Conservation (phyloP, 2,888 invertebrate genomes). For the Lottia scabra region DNA sequence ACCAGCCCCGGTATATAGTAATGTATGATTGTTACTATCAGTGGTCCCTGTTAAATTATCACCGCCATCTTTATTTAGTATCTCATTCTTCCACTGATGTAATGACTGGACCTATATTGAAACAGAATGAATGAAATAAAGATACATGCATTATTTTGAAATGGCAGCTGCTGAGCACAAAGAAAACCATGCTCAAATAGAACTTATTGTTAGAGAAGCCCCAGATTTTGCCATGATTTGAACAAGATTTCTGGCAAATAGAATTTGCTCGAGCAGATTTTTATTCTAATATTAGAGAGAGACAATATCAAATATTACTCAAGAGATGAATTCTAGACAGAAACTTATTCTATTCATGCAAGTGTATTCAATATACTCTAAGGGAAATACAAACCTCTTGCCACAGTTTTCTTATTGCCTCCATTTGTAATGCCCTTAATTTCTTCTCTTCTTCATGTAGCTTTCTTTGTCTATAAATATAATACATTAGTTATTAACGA, state of each 20-base stretch:
- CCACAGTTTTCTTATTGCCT: conserved; percentile 60
- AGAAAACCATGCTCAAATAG: no score
- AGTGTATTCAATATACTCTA: neutral
- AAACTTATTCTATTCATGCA: no score
- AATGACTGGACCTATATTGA: conserved; percentile 52
- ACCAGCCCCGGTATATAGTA: conserved; percentile 16
- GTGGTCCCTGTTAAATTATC: conserved; percentile 8
- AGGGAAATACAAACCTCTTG: conserved; percentile 51
- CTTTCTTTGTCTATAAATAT: conserved; percentile 48
- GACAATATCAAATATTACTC: neutral
- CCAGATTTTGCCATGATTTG: neutral
- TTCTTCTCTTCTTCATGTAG: conserved; percentile 62
- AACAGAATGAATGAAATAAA: neutral
- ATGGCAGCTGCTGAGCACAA: no score
- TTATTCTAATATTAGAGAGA: neutral
- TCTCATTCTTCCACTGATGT: conserved; percentile 56
- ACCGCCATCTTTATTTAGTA: conserved; percentile 24
- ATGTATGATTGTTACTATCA: conserved; percentile 11
- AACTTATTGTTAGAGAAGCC: no score
- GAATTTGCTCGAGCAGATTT: no score
- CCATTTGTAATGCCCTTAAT: conserved; percentile 59
- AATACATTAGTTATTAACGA: no score
- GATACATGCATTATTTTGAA: no score
- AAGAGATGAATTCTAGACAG: neutral
- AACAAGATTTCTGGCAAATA: no score